Percentiles rank a stretch among this genome's conserved stretches.
phyloP scores from a whole-genome alignment of 1,140 invertebrate species.

The Heterodera schachtii region DNA sequence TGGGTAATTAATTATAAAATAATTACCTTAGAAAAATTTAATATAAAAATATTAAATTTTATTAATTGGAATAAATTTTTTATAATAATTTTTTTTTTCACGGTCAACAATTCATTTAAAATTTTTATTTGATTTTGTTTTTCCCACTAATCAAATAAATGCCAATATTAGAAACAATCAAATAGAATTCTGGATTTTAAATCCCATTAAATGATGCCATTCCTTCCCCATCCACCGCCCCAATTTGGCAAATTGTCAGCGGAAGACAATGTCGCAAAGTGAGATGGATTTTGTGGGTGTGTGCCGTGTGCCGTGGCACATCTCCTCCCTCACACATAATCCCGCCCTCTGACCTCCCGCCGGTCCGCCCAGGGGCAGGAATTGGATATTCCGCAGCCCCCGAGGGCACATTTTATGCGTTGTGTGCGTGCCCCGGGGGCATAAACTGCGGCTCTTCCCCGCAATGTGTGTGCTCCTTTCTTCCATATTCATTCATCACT shows the following conservation, averaged over 20 bases:
- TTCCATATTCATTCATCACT: not conserved
- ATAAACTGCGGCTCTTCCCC: not conserved
- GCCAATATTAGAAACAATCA: too few species aligned
- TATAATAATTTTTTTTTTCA: too few species aligned
- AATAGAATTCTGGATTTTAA: not conserved
- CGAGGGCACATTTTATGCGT: not conserved
- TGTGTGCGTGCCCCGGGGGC: not conserved
- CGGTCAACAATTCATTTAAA: too few species aligned
- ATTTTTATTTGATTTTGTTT: too few species aligned
- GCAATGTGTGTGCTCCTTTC: not conserved
- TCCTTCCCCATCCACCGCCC: not conserved
- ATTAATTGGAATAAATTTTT: too few species aligned
- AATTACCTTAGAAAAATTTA: too few species aligned
- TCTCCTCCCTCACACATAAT: not conserved
- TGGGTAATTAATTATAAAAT: too few species aligned
- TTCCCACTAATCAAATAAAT: too few species aligned
- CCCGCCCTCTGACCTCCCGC: not conserved
- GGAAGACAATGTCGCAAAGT: not conserved
- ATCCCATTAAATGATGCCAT: not conserved
- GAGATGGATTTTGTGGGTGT: not conserved
- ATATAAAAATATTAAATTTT: too few species aligned
- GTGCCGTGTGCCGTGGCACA: not conserved
- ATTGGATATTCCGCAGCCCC: conserved; percentile 1
- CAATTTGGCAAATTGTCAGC: not conserved
- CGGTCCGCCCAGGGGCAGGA: not conserved